Evolutionary conservation across 2,888 invertebrate genomes (phyloP), one percentile per base, ranked within the genome.

Genomic region (Lapara coniferarum): DNA sequence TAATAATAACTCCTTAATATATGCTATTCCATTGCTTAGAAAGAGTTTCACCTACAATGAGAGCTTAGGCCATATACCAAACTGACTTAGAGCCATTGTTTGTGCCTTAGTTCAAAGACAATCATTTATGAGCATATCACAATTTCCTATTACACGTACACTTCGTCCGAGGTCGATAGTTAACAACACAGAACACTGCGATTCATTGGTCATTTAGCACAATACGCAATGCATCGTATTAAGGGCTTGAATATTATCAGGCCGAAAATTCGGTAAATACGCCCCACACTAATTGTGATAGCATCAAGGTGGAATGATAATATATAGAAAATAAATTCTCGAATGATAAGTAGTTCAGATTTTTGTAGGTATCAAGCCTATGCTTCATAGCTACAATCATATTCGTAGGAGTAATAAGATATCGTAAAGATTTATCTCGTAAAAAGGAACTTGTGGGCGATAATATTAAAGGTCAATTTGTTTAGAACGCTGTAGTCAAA

Each of bases 191-290:
- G 5, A 56, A 19, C 19, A 56, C 10, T 25, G 5, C 56, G 56
- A 56, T 56, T 56, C 56, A 56, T 25, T 25, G 56, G 30, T 13
- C 56, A 56, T 56, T 56, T 56, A 56, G 56, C 19, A 56, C 56
- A 5, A 56, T 56, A 56, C 56, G 56, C 56, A 56, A 55, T 19
- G 55, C 19, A 13, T 19, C 25, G 25, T 13, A 1, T 56, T 56
- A 56, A 56, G 56, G 56, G 56, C 13, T 12, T 13, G 56, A 30
- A 56, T 30, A 1, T 51, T 51, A 51, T 37, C 8, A 4, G 51
- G 10, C 10, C 51, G 51, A 51, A 51, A 37, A 37, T 37, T 37
- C 8, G 4, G 37, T 37, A 37, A 37, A 37, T 8, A 37, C 37
- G 37, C 8, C 2, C 37, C 37, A 5, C 7, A 37, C 5, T 37